phyloP scores from a whole-genome alignment of 2,797 vertebrate genomes.

The Clarias pachynema region DNA sequence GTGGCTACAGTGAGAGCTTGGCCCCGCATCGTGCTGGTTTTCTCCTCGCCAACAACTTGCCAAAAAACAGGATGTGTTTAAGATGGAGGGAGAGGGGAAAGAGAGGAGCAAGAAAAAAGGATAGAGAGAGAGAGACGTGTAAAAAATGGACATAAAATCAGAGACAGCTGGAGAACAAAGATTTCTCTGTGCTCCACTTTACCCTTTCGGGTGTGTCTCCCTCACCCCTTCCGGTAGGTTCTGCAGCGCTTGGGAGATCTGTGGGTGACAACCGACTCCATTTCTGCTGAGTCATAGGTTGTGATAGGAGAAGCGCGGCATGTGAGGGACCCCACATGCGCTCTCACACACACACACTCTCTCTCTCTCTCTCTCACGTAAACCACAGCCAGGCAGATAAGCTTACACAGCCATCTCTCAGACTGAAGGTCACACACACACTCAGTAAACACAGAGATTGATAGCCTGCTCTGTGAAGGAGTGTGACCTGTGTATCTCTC shows the following conservation, averaged over 20 bases:
- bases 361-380: not conserved
- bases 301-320: slow-evolving; percentile 19
- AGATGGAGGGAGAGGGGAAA: slow-evolving; percentile 52
- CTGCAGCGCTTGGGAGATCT: slow-evolving; percentile 13
- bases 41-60: slow-evolving; percentile 80
- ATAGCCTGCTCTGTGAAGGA: slow-evolving; percentile 41
- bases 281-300: slow-evolving; percentile 52
- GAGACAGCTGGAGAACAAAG: slow-evolving; percentile 83
- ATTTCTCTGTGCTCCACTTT: slow-evolving; percentile 65
- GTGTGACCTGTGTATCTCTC: slow-evolving; percentile 40
- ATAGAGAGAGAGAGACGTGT: slow-evolving; percentile 56
- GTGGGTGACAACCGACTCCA: slow-evolving; percentile 39
- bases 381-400: slow-evolving; percentile 48
- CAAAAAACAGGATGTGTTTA: slow-evolving; percentile 88
- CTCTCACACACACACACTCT: slow-evolving; percentile 18
- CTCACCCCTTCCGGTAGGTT: not conserved
- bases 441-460: slow-evolving; percentile 50
- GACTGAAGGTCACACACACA: slow-evolving; percentile 57
- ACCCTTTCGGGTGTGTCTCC: slow-evolving; percentile 18
- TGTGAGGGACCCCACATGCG: slow-evolving; percentile 17
- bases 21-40: slow-evolving; percentile 77
- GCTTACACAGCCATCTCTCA: slow-evolving; percentile 49
- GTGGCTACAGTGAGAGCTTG: slow-evolving; percentile 65
- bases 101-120: not conserved
- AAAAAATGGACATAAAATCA: slow-evolving; percentile 68